Conservation (phyloP, 2,113 vertebrate species). For the Castor canadensis region DNA sequence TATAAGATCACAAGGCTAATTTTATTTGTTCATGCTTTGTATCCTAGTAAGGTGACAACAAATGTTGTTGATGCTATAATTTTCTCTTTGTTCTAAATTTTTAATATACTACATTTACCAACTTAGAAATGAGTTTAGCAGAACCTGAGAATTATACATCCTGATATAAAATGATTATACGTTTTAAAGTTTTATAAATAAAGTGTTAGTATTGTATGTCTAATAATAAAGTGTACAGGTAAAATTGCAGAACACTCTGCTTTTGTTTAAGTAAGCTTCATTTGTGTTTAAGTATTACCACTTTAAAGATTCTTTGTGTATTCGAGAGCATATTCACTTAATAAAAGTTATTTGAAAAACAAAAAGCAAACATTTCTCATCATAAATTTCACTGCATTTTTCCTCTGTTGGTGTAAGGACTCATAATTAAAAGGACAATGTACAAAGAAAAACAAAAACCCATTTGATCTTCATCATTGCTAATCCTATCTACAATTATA, state of each 20-base stretch:
- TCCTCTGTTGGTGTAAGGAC: neutral
- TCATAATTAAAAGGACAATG: neutral
- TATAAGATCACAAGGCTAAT: neutral
- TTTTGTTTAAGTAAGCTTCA: neutral
- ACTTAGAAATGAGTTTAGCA: neutral
- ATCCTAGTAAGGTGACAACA: neutral
- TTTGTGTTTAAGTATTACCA: too few relatives aligned
- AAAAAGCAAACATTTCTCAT: neutral
- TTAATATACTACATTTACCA: neutral
- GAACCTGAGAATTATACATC: neutral
- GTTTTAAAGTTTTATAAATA: neutral
- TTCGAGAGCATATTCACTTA: neutral
- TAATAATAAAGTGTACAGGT: neutral
- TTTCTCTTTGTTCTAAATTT: neutral
- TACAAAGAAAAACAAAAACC: neutral
- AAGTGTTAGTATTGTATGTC: neutral
- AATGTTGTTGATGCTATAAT: neutral
- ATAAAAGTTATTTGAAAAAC: neutral
- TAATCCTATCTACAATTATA: neutral
- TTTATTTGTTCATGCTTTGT: neutral
- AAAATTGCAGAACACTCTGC: neutral
- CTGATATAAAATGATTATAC: neutral
- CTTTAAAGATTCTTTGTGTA: neutral
- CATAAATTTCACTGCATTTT: neutral
- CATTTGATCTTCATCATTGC: neutral